A percentile compares a stretch with the other conserved stretches of the same genome.
Evolutionary conservation across 2,888 invertebrate genomes (phyloP).

Genomic region (Melanophora roralis): DNA sequence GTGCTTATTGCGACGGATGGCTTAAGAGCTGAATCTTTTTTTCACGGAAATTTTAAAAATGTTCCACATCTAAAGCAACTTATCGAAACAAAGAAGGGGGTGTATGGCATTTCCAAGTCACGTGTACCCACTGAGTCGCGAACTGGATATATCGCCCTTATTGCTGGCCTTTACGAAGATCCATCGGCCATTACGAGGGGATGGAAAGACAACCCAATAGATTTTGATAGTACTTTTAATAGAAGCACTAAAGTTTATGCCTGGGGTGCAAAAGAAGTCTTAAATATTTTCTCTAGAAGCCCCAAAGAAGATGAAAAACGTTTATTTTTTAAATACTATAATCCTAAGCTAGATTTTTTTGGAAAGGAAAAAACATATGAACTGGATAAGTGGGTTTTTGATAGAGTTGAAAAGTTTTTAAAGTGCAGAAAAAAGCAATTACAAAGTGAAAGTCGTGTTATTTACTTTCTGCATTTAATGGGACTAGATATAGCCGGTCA

Average conservation of each 20-base stretch:
- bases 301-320: conserved; percentile 75
- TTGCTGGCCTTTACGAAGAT: conserved; percentile 95
- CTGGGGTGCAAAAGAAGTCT: conserved; percentile 97
- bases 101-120: conserved; percentile 89
- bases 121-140: conserved; percentile 98
- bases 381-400: conserved; percentile 95
- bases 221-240: conserved; percentile 98
- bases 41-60: conserved; percentile 73
- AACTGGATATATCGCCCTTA: conserved; percentile 97
- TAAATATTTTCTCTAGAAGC: conserved; percentile 92
- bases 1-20: conserved; percentile 96
- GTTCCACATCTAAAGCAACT: conserved; percentile 71
- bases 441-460: conserved; percentile 78
- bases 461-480: conserved; percentile 94
- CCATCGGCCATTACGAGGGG: conserved; percentile 96
- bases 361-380: conserved; percentile 79
- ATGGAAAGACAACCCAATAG: conserved; percentile 98
- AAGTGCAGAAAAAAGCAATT: conserved; percentile 76
- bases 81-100: conserved; percentile 68
- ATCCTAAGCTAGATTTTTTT: conserved; percentile 87
- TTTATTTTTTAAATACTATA: conserved; percentile 78
- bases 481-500: conserved; percentile 98
- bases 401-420: conserved; percentile 83
- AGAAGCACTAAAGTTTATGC: conserved; percentile 90
- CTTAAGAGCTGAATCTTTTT: conserved; percentile 90